These are phyloP conservation scores for Acromyrmex charruanus DNA, from an alignment of 1,140 invertebrate species.

Conservation along the genomic window DNA sequence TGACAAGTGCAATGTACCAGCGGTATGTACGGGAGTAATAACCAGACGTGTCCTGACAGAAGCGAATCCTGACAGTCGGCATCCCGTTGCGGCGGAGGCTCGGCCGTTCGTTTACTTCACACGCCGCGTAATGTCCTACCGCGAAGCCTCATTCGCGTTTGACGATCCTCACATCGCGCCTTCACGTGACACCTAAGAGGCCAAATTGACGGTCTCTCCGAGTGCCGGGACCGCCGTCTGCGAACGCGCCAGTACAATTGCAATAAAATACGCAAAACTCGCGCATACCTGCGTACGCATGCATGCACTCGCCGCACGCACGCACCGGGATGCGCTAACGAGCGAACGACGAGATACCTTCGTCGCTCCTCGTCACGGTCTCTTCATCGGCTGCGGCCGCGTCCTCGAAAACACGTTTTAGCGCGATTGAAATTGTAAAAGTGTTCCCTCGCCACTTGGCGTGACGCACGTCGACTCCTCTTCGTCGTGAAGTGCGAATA, in stretches of 20 bases:
- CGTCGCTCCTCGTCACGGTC: slow-evolving; percentile 15
- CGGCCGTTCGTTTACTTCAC: slow-evolving; percentile 42
- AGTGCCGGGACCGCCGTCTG: background rate
- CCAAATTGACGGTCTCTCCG: slow-evolving; percentile 53
- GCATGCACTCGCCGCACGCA: background rate
- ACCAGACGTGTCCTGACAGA: slow-evolving; percentile 36
- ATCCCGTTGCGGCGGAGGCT: slow-evolving; percentile 30
- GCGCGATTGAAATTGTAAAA: slow-evolving; percentile 52
- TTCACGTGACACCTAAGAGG: slow-evolving; percentile 42
- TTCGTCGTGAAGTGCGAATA: slow-evolving; percentile 24
- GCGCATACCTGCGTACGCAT: slow-evolving; percentile 10
- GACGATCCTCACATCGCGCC: slow-evolving; percentile 58
- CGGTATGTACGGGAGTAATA: slow-evolving; percentile 35
- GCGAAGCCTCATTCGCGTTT: slow-evolving; percentile 44
- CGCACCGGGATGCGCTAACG: slow-evolving; percentile 23
- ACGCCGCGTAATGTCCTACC: slow-evolving; percentile 52
- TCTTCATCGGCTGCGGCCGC: slow-evolving; percentile 29
- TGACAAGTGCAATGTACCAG: slow-evolving; percentile 38
- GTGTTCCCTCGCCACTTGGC: slow-evolving; percentile 30
- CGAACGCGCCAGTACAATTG: slow-evolving; percentile 37
- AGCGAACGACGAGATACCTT: slow-evolving; percentile 37
- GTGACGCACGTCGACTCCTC: slow-evolving; percentile 38
- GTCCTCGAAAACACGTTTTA: slow-evolving; percentile 52
- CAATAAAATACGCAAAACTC: slow-evolving; percentile 34
- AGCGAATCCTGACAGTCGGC: slow-evolving; percentile 34